Conservation (phyloP, 2,113 vertebrate genomes). For the Ophthalmolycus amberensis region DNA sequence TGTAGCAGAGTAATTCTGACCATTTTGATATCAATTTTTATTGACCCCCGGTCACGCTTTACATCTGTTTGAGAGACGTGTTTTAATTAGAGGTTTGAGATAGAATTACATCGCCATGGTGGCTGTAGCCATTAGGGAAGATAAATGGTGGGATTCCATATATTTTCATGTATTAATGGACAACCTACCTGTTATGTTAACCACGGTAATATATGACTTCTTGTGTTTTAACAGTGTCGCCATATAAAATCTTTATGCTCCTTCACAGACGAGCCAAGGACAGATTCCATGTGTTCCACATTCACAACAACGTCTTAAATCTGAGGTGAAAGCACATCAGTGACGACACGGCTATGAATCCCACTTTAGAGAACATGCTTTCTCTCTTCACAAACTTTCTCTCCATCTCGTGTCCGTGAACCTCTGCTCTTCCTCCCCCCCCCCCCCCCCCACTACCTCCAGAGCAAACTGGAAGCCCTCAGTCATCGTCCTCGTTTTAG, state of each 20-base stretch:
- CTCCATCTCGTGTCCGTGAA: constrained; percentile 63
- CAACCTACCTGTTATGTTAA: constrained; percentile 52
- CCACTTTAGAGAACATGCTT: not conserved
- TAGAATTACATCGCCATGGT: constrained; percentile 64
- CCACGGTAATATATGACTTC: constrained; percentile 10
- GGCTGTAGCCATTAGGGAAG: constrained; percentile 60
- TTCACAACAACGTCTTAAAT: constrained; percentile 6
- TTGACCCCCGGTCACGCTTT: constrained; percentile 70
- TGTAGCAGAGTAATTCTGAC: constrained; percentile 72
- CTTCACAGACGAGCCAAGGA: constrained; percentile 4
- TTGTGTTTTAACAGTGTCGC: not conserved
- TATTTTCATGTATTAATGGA: constrained; percentile 58
- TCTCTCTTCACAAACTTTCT: constrained; percentile 45
- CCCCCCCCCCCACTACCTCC: constrained; percentile 35
- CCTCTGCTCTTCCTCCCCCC: constrained; percentile 64
- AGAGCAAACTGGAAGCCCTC: constrained; percentile 83
- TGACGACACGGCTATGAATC: not conserved
- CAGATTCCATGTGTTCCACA: constrained; percentile 14
- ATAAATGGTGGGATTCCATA: constrained; percentile 64
- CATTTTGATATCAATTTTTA: constrained; percentile 80
- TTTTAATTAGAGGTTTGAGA: constrained; percentile 78
- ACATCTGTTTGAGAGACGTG: constrained; percentile 76
- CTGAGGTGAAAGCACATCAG: constrained; percentile 17
- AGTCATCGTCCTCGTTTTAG: constrained; percentile 83
- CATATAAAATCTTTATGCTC: constrained; percentile 23